Evolutionary conservation across 2,113 vertebrate genomes (phyloP).

Genomic region (Phoenicopterus ruber): DNA sequence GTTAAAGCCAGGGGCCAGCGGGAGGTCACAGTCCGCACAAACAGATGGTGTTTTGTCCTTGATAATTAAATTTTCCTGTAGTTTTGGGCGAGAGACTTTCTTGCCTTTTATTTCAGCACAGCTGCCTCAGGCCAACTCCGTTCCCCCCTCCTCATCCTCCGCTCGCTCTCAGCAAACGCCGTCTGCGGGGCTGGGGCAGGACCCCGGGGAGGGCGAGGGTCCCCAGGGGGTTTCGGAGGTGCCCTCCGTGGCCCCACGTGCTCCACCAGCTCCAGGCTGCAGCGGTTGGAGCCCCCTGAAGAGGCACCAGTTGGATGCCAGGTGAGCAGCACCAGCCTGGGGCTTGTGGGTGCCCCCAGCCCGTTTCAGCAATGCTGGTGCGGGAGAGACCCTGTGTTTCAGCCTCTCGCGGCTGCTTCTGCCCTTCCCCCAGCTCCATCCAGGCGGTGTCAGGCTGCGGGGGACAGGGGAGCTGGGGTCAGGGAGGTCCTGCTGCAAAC

Average conservation of each 20-base stretch:
- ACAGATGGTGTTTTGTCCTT: constrained; percentile 61
- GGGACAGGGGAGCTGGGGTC: background rate
- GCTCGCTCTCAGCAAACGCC: rapidly evolving
- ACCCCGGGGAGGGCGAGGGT: rapidly evolving
- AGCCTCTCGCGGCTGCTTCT: rapidly evolving
- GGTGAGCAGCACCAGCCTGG: background rate
- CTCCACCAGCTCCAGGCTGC: background rate
- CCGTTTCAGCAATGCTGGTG: rapidly evolving
- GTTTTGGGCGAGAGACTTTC: background rate
- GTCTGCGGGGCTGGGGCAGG: background rate
- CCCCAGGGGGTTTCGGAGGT: rapidly evolving
- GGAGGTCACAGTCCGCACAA: constrained; percentile 16
- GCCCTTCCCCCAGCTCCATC: background rate
- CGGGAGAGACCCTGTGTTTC: rapidly evolving
- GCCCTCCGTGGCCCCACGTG: background rate
- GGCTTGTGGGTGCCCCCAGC: background rate
- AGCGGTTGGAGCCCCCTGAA: rapidly evolving
- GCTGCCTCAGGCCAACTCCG: background rate
- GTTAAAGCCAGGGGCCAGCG: background rate
- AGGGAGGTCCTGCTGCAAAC: background rate
- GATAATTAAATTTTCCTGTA: constrained; percentile 43
- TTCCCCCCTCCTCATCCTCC: background rate
- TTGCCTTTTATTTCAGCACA: background rate
- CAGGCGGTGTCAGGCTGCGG: rapidly evolving
- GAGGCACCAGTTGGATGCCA: background rate